Conservation (phyloP, 2,113 vertebrate species). For the Heliornis fulica region DNA sequence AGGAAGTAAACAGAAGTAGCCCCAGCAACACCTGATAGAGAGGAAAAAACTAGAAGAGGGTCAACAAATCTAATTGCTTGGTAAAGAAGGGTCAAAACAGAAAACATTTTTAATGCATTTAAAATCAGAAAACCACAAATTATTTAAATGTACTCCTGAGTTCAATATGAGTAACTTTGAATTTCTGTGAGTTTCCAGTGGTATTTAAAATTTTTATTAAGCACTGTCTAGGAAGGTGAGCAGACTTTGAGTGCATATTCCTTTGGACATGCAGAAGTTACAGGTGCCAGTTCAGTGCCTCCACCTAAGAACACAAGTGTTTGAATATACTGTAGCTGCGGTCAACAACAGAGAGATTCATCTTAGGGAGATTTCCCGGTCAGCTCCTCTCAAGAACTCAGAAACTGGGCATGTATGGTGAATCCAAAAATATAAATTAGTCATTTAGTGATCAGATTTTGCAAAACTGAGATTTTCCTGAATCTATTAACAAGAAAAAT, state of each 20-base stretch:
- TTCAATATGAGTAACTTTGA: neutral
- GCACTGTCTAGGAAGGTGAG: neutral
- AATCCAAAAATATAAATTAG: neutral
- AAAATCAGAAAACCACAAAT: neutral
- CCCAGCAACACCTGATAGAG: neutral
- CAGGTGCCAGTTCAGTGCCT: neutral
- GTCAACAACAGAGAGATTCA: neutral
- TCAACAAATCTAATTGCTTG: neutral
- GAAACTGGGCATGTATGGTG: accelerated
- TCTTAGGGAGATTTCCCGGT: neutral
- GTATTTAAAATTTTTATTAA: neutral
- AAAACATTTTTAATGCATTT: neutral
- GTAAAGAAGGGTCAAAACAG: neutral
- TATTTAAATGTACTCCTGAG: neutral
- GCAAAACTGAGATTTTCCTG: neutral
- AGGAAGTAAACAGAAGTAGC: neutral
- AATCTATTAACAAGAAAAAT: neutral
- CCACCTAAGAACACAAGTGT: neutral
- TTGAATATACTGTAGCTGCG: neutral
- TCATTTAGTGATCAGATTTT: neutral
- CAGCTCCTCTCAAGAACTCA: neutral
- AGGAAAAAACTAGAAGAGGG: neutral
- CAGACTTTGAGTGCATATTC: neutral
- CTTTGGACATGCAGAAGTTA: neutral
- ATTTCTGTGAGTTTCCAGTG: neutral